phyloP scores from a whole-genome alignment of 1,140 invertebrate species.

The Battus philenor region DNA sequence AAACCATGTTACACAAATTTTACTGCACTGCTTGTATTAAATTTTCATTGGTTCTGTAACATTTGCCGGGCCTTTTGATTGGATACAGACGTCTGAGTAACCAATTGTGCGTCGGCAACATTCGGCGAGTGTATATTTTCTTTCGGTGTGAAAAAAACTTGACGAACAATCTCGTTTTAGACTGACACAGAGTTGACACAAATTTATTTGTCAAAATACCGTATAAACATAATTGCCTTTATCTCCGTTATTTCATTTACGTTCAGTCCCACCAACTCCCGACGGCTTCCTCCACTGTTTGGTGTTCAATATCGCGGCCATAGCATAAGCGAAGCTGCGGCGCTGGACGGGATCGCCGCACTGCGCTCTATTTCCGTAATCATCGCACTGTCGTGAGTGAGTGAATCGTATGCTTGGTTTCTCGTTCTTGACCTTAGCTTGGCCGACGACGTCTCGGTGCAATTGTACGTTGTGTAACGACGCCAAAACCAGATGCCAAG shows the following conservation, averaged over 20 bases:
- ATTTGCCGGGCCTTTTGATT: background rate
- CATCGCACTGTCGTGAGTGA: slow-evolving; percentile 29
- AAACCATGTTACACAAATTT: too few species aligned
- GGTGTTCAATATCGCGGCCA: slow-evolving; percentile 17
- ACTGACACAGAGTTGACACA: slow-evolving; percentile 47
- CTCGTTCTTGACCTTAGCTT: slow-evolving; percentile 57
- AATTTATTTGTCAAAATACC: slow-evolving; percentile 71
- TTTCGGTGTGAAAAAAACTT: slow-evolving; percentile 23
- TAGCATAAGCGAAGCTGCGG: slow-evolving; percentile 5
- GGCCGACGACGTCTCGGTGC: slow-evolving; percentile 46
- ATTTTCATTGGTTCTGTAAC: background rate
- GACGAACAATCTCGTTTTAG: slow-evolving; percentile 21
- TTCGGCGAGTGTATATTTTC: slow-evolving; percentile 3
- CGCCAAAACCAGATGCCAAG: slow-evolving; percentile 66
- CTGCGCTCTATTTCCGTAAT: slow-evolving; percentile 25
- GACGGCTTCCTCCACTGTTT: slow-evolving; percentile 35
- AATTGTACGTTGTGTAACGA: slow-evolving; percentile 68
- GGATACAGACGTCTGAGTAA: background rate
- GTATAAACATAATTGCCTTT: slow-evolving; percentile 60
- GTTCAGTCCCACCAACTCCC: slow-evolving; percentile 41
- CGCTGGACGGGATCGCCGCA: slow-evolving; percentile 6
- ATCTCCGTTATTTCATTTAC: slow-evolving; percentile 54
- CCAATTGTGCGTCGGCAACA: slow-evolving; percentile 4
- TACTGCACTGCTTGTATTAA: too few species aligned
- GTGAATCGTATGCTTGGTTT: slow-evolving; percentile 45